Base-by-base conservation (phyloP, 2,888 invertebrate genomes). In the Hydroisotoma schaefferi region DNA sequence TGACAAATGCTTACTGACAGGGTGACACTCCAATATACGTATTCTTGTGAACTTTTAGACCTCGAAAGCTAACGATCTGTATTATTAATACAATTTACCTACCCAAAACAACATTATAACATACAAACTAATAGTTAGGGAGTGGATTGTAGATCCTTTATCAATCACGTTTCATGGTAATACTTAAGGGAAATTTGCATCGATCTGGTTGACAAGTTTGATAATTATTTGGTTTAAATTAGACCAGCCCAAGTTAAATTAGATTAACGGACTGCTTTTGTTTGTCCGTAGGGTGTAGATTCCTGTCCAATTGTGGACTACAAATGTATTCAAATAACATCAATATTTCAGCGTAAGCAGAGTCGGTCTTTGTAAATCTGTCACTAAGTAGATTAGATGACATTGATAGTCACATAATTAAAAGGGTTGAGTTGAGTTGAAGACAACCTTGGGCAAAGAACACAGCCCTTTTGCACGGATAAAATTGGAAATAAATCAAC, bases 361-460 rank as follows among this genome's bases (percentile, higher is more conserved):
- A 4, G 49, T 28, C 28, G n/a, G n/a, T n/a, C n/a, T n/a, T n/a
- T n/a, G 6, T 26, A 6, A 49, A 49, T 49, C 49, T 20, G 26
- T 49, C 49, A 49, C 4, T 25, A 49, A 25, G 49, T 25, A 52
- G 52, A 52, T 52, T 23, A 52, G 28, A 52, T 33, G 52, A 37
- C 38, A 52, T 52, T 37, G 52, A 52, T 52, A 52, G 37, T 52
- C 20, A 22, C n/a, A 52, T 52, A 52, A 52, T 52, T 52, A 27
- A 52, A 52, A 37, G 22, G 33, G 38, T 46, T 46, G 22, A 8
- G 46, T 46, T 46, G 12, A 23, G 23, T 46, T 18, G 25, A 46
- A 5, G 46, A 46, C 46, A 46, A 40, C 40, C 40, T 40, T 40
- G 40, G 20, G 20, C 40, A 40, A 4, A 40, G 20, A 15, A 10